Evolutionary conservation across 2,888 invertebrate genomes (phyloP), one percentile per base, ranked within the genome.

Genomic region (Steinernema scapterisci): DNA sequence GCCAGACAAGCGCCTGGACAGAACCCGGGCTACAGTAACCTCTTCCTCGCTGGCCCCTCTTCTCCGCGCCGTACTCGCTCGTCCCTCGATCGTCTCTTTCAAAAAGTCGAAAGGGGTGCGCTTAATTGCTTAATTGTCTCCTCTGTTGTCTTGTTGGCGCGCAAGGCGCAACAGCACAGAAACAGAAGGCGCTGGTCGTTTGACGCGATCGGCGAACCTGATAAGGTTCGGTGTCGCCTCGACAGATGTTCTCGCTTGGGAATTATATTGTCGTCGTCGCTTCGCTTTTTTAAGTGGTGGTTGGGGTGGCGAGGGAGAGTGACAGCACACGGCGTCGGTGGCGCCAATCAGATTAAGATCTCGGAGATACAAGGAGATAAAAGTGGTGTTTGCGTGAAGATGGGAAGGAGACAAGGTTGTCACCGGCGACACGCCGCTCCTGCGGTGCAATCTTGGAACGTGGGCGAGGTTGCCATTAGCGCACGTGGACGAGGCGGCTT

Each of bases 241-340:
- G 63, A 63, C 63, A 63, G 63, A 63, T 63, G 63, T 63, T 63
- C 25, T 63, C 63, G 63, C 63, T 63, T 63, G 63, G 63, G 63
- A 63, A 63, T 63, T 63, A 63, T 63, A 63, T 63, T 63, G 63
- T 63, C 63, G 63, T 63, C 63, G 63, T 63, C 63, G 63, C 63
- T 63, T 63, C 63, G 63, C 63, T 63, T 63, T 54, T 63, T 63
- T 63, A 63, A 63, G 63, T 63, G 63, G 63, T 27, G 19, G 38
- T 38, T 38, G 38, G 38, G 38, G 38, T 38, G 38, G 38, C 23
- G 31, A 63, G 31, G 27, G 63, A 63, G 63, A 63, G 63, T 63
- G 63, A 63, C 63, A 63, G 31, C 63, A 31, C 31, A 31, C 25
- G 38, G n/a, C 63, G n/a, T n/a, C n/a, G n/a, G n/a, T n/a, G 38